Base-by-base conservation (phyloP, 1,140 invertebrate genomes). In the Ceratina japonica region DNA sequence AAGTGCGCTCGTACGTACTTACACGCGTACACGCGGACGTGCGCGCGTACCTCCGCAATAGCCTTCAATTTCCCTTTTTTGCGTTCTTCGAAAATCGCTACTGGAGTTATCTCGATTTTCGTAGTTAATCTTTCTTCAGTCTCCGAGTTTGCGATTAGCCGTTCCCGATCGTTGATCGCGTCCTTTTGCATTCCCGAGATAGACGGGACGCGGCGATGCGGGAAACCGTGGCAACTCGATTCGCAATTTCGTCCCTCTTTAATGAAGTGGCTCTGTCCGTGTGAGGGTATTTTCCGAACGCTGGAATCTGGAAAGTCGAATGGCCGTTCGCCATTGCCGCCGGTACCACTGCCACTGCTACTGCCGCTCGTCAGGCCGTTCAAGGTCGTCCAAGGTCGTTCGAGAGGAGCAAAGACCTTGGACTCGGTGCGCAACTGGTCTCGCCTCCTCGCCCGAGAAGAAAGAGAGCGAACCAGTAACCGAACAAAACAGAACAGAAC, bases 371-470 rank as follows among this genome's bases (percentile, higher is more conserved):
- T 82, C 78, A 56, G 80, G 64, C 79, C 78, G 85, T 62, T 87
- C 89, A 91, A 91, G 89, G 90, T 90, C 90, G 89, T 70, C 85
- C 90, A 91, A 91, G 90, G 89, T 90, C 89, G 88, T 81, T 70
- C 84, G 83, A 81, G 83, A 80, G 76, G 61, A 63, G 51, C 87
- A 88, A 87, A 86, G 86, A 89, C 87, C 88, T 90, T 80, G 85
- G 78, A 56, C 69, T 56, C 73, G 65, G 81, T 85, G 78, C 80
- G 87, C 87, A 87, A 90, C 89, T 89, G 81, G 87, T 90, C 88
- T 44, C 37, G 37, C 37, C 37, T 44, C 37, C 37, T 44, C 37
- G 37, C 64, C 61, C 49, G 73, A 76, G 76, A 78, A 79, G 37
- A 75, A 78, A 54, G 63, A 75, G 73, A 76, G 75, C 24, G 68